Evolutionary conservation across 2,888 invertebrate genomes (phyloP), one percentile per base, ranked within the genome.

Genomic region (Helobdella robusta): DNA sequence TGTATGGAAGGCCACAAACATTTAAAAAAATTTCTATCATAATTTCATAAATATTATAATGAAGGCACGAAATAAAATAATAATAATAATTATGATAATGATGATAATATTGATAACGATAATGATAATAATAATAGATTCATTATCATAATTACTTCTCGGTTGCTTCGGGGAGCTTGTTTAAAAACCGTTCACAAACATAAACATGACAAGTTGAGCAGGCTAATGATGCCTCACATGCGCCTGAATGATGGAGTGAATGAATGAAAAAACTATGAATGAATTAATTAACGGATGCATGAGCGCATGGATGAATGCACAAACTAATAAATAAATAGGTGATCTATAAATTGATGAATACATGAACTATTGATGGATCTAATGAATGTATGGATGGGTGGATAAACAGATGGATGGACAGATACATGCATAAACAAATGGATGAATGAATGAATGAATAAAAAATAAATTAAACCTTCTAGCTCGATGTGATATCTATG

Each of bases 191-290:
- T 56, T 85, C 84, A 65, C 88, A 82, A 3, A 98, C 89, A 78
- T 99, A 98, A 0, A 94, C 88, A 81, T 98, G 98, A 75, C 98
- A 98, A 0, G 98, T 98, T 23, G 93, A 94, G 77, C 98, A 98
- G 0, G 98, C 97, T 73, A 97, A 77, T 0, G 95, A 95, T 0
- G 95, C 98, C 82, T 98, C 98, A 81, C 98, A 98, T 0, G 98
- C 97, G 66, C 91, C 89, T 87, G 75, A 5, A 74, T 4, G 11
- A 71, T 28, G 44, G 18, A 67, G 30, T 23, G 52, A 18, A 18
- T n/a, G 20, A 11, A 20, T 18, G 11, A 20, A 52, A 11, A 11
- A 18, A 18, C 11, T 52, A 18, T 52, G 23, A 11, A 15, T 28
- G 25, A 28, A 11, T 58, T 28, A 15, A 20, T 28, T 58, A 28